Evolutionary conservation across 1,140 invertebrate genomes (phyloP), one percentile per base, ranked within the genome.

Genomic region (Papilio polyxenes): DNA sequence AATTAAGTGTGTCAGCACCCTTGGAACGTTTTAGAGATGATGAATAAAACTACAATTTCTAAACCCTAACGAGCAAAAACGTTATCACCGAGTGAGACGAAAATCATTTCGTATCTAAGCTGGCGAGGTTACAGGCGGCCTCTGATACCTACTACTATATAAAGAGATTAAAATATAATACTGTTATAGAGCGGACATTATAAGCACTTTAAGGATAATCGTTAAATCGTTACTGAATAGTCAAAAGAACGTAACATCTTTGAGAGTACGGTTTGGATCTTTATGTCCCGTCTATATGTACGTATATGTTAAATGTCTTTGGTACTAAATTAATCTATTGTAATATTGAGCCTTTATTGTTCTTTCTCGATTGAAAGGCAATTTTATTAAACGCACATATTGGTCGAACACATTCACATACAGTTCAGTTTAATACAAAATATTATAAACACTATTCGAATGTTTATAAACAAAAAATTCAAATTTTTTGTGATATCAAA

Each of bases 1-100:
- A 44, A 44, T 44, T 44, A 44, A 75, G 31, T 65, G 62, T 31
- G 23, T 65, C 62, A 31, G 31, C 23, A 31, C 62, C 20, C 13
- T 65, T 31, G 31, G 0, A 0, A 37, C 9, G 62, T 65, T 31
- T 23, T 65, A 31, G 10, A 65, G 62, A 65, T 37, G 62, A 65
- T 15, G 62, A 10, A 65, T 65, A 65, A 65, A 65, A 65, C 23
- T 31, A 65, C 23, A 37, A 65, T 65, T 65, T 65, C 10, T 65
- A 65, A 65, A 65, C 31, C 62, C 62, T 65, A 65, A 65, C 62
- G 62, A 65, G 62, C 62, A 31, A 65, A 65, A 65, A 23, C 62
- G 20, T 65, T 65, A 65, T 65, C 62, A 65, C 15, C n/a, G 56
- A 59, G 15, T 8, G 3, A 17, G 56, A 7, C 56, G n/a, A 11